These are phyloP conservation scores for Biston betularia DNA, from an alignment of 2,888 invertebrate species.

Conservation along the genomic window DNA sequence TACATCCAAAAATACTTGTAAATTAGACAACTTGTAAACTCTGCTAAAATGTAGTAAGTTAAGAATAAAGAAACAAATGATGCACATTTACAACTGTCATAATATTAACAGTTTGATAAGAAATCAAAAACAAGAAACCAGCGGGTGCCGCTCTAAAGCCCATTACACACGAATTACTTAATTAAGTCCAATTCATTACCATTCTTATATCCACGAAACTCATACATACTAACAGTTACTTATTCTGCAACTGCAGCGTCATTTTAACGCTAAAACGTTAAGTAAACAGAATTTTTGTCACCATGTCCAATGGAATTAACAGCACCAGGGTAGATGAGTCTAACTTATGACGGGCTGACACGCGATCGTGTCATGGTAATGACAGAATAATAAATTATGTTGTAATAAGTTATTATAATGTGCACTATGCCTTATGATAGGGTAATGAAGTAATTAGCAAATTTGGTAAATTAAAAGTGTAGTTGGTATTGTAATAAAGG, in stretches of 20 bases:
- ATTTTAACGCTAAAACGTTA: conserved; percentile 66
- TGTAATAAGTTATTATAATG: conserved; percentile 85
- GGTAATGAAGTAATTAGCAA: conserved; percentile 74
- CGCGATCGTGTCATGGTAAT: conserved; percentile 81
- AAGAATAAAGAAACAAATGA: background rate
- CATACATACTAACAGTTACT: conserved; percentile 48
- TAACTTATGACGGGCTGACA: conserved; percentile 80
- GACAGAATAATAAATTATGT: conserved; percentile 85
- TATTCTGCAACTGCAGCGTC: conserved; percentile 55
- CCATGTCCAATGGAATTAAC: conserved; percentile 84
- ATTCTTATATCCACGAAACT: conserved; percentile 64
- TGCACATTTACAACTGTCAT: background rate
- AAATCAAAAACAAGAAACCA: conserved; percentile 54
- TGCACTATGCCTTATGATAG: conserved; percentile 71
- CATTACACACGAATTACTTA: conserved; percentile 67
- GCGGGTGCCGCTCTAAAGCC: conserved; percentile 70
- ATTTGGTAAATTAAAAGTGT: conserved; percentile 73
- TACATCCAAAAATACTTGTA: too few species aligned
- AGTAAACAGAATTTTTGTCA: conserved; percentile 85
- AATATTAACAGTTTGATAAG: conserved; percentile 33
- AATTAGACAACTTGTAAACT: too few species aligned
- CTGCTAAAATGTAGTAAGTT: background rate
- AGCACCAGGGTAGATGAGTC: conserved; percentile 63
- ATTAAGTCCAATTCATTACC: conserved; percentile 68
- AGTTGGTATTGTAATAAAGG: conserved; percentile 66